phyloP scores from a whole-genome alignment of 2,797 vertebrate genomes.

The Hephaestus fuliginosus region DNA sequence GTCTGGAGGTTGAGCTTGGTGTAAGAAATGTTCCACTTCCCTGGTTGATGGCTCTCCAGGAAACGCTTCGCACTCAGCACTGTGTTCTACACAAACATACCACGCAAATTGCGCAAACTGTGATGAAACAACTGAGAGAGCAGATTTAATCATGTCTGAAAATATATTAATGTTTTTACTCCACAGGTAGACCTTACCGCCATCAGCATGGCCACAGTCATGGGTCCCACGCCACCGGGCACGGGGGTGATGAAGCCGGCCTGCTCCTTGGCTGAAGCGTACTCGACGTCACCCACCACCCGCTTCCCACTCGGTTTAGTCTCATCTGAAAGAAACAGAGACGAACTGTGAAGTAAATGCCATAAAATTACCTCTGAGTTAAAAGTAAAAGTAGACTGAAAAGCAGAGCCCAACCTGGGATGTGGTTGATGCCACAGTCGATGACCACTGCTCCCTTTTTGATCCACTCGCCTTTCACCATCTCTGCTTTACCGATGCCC shows the following conservation, averaged over 20 bases:
- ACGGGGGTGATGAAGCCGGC: constrained; percentile 97
- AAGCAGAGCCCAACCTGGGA: constrained; percentile 87
- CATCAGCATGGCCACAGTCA: constrained; percentile 99
- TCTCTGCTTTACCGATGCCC: constrained; percentile 94
- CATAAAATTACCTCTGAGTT: not conserved
- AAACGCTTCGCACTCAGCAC: constrained; percentile 93
- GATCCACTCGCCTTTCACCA: constrained; percentile 98
- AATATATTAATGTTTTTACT: not conserved
- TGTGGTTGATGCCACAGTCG: constrained; percentile 97
- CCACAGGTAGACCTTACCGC: constrained; percentile 81
- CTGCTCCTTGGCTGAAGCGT: constrained; percentile 89
- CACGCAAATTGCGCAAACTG: not conserved
- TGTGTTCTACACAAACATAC: constrained; percentile 89
- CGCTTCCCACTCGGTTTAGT: constrained; percentile 91
- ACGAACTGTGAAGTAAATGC: not conserved
- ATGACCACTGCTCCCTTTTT: constrained; percentile 97
- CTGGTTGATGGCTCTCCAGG: constrained; percentile 88
- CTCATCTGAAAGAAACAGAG: constrained; percentile 83
- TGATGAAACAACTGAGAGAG: not conserved
- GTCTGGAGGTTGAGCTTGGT: constrained; percentile 87
- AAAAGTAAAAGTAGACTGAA: not conserved
- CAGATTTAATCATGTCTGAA: not conserved
- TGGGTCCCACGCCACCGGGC: constrained; percentile 97
- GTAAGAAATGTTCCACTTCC: constrained; percentile 92
- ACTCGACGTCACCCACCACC: constrained; percentile 95